A percentile compares a stretch with the other conserved stretches of the same genome.
Conservation (phyloP, 2,113 vertebrate genomes). For the Burhinus bistriatus region DNA sequence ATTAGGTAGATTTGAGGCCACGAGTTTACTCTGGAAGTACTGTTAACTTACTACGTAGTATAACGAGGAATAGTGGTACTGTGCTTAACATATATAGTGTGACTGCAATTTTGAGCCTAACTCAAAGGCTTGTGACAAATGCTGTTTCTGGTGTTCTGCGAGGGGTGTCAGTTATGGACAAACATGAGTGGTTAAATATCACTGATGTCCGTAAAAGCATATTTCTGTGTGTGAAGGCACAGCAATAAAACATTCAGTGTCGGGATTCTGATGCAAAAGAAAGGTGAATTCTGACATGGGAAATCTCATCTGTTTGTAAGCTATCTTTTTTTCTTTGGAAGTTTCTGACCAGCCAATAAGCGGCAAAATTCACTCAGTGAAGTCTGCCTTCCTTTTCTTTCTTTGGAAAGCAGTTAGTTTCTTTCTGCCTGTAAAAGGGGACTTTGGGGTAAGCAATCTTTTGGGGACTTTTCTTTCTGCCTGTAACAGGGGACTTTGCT, state of each 20-base stretch:
- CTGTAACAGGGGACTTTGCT: neutral
- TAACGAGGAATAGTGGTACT: neutral
- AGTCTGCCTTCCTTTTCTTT: neutral
- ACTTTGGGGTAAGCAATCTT: neutral
- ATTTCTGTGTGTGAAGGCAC: neutral
- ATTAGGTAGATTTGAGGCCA: neutral
- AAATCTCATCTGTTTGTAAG: neutral
- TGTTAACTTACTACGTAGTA: neutral
- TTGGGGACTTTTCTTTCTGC: neutral
- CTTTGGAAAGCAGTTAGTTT: neutral
- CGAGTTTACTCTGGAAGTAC: neutral
- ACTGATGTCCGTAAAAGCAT: accelerated
- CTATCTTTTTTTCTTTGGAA: neutral
- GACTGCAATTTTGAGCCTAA: neutral
- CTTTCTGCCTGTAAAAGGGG: neutral
- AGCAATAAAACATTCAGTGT: neutral
- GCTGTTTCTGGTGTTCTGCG: neutral
- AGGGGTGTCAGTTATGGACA: neutral
- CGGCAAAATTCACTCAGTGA: neutral
- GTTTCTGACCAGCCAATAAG: neutral
- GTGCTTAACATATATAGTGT: neutral
- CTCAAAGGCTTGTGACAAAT: neutral
- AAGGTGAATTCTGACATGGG: neutral
- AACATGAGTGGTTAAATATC: neutral
- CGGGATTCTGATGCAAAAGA: neutral